These are phyloP conservation scores for Pseudocheirus occidentalis DNA, from an alignment of 2,797 vertebrate species.

Conservation along the genomic window DNA sequence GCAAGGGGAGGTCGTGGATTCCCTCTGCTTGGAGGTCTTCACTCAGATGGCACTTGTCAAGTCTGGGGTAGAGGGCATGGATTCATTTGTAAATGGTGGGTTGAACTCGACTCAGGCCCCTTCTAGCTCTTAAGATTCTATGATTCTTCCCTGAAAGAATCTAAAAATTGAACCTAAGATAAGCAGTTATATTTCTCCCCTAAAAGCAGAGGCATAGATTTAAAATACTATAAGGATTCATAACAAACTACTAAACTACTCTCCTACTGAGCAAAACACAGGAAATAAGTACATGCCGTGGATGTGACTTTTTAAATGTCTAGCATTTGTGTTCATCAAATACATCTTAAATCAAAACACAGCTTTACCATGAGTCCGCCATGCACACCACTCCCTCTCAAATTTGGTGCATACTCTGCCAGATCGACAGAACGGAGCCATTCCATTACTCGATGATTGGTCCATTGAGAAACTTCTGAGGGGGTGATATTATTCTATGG, in stretches of 20 bases:
- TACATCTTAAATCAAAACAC: neutral
- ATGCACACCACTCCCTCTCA: constrained; percentile 96
- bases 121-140: neutral
- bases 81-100: neutral
- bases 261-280: neutral
- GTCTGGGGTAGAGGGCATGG: neutral
- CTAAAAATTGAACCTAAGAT: neutral
- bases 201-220: neutral
- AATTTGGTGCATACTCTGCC: constrained; percentile 97
- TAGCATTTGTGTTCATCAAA: neutral
- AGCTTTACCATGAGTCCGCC: constrained; percentile 95
- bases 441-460: constrained; percentile 99
- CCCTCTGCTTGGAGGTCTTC: neutral
- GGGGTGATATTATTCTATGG: constrained; percentile 91
- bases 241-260: neutral
- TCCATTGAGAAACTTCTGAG: constrained; percentile 96
- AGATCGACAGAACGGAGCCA: constrained; percentile 97
- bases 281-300: neutral
- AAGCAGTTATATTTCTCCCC: neutral
- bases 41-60: neutral
- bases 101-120: neutral
- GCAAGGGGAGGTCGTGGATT: neutral
- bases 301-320: neutral
- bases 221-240: neutral
- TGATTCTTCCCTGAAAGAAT: neutral